Conservation (phyloP, 2,888 invertebrate species). For the Hartigia nigra region DNA sequence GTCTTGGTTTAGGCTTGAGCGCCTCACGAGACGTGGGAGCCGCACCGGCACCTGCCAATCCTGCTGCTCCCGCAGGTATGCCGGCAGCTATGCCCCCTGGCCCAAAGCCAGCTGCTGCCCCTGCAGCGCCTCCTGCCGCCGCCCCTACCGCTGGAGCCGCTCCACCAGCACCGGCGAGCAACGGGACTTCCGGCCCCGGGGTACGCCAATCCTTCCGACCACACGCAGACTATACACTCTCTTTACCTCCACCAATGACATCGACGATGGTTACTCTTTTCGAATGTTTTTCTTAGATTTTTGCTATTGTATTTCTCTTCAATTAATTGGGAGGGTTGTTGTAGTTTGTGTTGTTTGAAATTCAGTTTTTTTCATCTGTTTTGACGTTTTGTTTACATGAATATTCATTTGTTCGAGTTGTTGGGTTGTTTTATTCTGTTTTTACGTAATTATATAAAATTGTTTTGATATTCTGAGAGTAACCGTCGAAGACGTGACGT, state of each 20-base stretch:
- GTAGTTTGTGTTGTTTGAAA: neutral
- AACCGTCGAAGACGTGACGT: conserved; percentile 11
- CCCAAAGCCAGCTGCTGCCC: conserved; percentile 27
- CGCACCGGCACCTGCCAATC: conserved; percentile 68
- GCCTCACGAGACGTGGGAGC: conserved; percentile 67
- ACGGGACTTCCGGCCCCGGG: conserved; percentile 21
- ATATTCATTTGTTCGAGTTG: neutral
- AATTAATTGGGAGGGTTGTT: neutral
- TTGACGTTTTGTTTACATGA: neutral
- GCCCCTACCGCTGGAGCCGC: conserved; percentile 49
- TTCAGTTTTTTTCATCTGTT: neutral
- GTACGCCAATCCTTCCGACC: conserved; percentile 64
- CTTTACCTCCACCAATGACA: conserved; percentile 27
- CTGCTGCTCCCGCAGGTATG: conserved; percentile 36
- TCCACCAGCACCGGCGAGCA: conserved; percentile 42
- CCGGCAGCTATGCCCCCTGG: conserved; percentile 19
- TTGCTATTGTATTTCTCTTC: conserved; percentile 3
- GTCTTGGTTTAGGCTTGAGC: conserved; percentile 77
- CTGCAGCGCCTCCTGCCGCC: conserved; percentile 37
- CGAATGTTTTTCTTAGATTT: neutral
- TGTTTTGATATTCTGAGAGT: neutral
- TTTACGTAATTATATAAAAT: too few relatives aligned
- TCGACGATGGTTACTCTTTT: conserved; percentile 2
- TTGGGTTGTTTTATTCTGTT: neutral
- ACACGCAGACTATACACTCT: conserved; percentile 24